A percentile compares a stretch with the other conserved stretches of the same genome.
These are phyloP conservation scores for Drosophila meridionalis DNA, from an alignment of 2,888 invertebrate genomes.

Conservation along the genomic window DNA sequence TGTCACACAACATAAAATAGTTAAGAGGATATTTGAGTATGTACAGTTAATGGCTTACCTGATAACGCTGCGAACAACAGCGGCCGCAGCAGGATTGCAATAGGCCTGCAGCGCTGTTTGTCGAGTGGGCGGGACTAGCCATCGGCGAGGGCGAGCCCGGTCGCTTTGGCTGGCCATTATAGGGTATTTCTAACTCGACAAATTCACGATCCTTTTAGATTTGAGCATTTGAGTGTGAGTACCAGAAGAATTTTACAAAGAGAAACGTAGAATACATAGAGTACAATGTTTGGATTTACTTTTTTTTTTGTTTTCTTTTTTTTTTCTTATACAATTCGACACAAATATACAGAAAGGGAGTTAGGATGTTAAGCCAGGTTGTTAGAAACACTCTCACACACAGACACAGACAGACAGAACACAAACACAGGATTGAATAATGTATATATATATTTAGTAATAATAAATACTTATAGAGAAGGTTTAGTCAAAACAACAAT, in stretches of 20 bases:
- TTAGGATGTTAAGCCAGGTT: conserved; percentile 30
- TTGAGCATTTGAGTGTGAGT: conserved; percentile 57
- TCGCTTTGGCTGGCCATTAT: conserved; percentile 96
- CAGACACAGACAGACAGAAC: conserved; percentile 35
- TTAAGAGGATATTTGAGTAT: conserved; percentile 32
- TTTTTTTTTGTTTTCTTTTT: conserved; percentile 25
- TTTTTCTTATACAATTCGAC: conserved; percentile 31
- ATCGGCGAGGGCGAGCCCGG: conserved; percentile 95
- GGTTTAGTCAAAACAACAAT: conserved; percentile 68
- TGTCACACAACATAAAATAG: conserved; percentile 29
- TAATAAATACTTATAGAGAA: conserved; percentile 42
- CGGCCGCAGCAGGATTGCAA: conserved; percentile 93
- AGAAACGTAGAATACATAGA: conserved; percentile 77
- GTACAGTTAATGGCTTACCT: conserved; percentile 86
- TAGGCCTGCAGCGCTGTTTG: conserved; percentile 89
- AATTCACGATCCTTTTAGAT: conserved; percentile 94
- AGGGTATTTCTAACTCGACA: conserved; percentile 97
- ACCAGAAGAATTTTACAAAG: conserved; percentile 75
- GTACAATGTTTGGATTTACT: conserved; percentile 66
- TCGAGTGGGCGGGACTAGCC: conserved; percentile 94
- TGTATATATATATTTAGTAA: conserved; percentile 28
- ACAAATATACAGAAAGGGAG: conserved; percentile 60
- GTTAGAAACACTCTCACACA: conserved; percentile 31
- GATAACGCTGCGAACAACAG: conserved; percentile 95
- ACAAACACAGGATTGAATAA: conserved; percentile 36